These are phyloP conservation scores for Halictus rubicundus DNA, from an alignment of 1,140 invertebrate genomes.

Conservation along the genomic window DNA sequence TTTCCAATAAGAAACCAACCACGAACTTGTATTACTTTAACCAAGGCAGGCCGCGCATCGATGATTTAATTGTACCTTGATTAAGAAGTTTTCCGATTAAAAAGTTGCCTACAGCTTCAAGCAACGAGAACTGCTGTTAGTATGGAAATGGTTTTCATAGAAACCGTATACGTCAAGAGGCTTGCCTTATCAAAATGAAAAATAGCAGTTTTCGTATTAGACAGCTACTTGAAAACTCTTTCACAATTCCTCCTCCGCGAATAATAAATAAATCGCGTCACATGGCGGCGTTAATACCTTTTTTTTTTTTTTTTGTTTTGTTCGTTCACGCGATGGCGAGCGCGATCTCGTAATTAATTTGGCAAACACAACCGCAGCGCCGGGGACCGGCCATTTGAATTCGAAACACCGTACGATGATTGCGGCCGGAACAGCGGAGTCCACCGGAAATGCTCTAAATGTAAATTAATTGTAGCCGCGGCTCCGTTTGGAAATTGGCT, in stretches of 20 bases:
- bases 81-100: too few species aligned
- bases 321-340: constrained; percentile 1
- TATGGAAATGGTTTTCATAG: too few species aligned
- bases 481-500: constrained; percentile 46
- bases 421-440: neutral
- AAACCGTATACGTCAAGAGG: too few species aligned
- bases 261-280: constrained; percentile 53
- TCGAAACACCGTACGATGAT: constrained; percentile 17
- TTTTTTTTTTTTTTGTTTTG: constrained; percentile 46
- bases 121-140: too few species aligned
- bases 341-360: constrained; percentile 61
- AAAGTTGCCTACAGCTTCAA: too few species aligned
- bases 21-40: too few species aligned
- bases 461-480: constrained; percentile 46
- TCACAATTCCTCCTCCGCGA: neutral
- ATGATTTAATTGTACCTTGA: too few species aligned
- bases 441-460: constrained; percentile 55
- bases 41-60: too few species aligned
- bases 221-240: too few species aligned
- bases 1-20: too few species aligned
- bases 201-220: too few species aligned
- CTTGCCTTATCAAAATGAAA: too few species aligned
- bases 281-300: constrained; percentile 28
- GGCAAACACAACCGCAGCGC: constrained; percentile 13
- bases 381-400: constrained; percentile 21